These are phyloP conservation scores for Knipowitschia caucasica DNA, from an alignment of 2,797 vertebrate genomes.

Conservation along the genomic window DNA sequence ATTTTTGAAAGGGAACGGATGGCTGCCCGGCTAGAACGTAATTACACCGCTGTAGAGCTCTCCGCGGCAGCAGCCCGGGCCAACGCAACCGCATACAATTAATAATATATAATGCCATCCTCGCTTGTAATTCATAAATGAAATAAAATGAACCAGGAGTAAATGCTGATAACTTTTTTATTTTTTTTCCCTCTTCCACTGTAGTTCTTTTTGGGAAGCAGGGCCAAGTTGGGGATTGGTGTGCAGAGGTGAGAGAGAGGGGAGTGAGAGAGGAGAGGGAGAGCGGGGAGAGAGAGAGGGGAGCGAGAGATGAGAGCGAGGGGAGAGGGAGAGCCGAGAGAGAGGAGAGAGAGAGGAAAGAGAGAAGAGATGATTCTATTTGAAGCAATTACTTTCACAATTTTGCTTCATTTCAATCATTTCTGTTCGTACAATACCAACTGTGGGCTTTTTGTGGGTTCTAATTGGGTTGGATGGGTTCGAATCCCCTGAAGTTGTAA, in stretches of 20 bases:
- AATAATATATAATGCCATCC: conserved; percentile 98
- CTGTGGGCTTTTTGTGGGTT: neutral
- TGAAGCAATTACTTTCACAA: neutral
- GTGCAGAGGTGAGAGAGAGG: conserved; percentile 74
- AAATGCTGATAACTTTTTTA: conserved; percentile 87
- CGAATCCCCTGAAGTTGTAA: neutral
- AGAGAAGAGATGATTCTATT: conserved; percentile 6
- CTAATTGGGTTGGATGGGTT: neutral
- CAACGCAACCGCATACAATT: conserved; percentile 93
- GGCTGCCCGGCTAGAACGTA: conserved; percentile 98
- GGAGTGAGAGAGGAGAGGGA: no score
- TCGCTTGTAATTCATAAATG: conserved; percentile 98
- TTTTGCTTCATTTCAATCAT: neutral
- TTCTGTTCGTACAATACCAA: neutral
- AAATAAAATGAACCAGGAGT: conserved; percentile 91
- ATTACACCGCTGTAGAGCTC: conserved; percentile 90
- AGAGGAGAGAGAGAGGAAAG: no score
- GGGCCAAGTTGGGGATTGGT: conserved; percentile 85
- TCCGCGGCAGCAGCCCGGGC: conserved; percentile 80
- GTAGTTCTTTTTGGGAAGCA: conserved; percentile 3
- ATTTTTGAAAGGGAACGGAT: conserved; percentile 99
- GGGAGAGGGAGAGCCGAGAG: no score
- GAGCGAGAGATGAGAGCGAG: no score
- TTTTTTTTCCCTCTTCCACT: conserved; percentile 47
- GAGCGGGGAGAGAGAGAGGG: no score